Evolutionary conservation across 1,140 invertebrate genomes (phyloP).

Genomic region (Callitettix versicolor): DNA sequence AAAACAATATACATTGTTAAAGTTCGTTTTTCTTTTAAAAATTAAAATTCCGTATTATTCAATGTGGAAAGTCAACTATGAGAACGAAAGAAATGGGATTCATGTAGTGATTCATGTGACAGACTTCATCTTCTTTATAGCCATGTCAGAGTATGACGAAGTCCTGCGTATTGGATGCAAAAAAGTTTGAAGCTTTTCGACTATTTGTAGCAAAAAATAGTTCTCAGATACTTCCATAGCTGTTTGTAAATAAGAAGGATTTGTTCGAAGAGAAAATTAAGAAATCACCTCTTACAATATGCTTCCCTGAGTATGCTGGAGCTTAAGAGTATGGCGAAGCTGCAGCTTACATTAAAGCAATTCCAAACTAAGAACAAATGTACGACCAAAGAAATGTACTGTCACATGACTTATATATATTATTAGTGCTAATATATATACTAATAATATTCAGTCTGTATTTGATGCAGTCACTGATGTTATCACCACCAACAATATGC

Average conservation of each 20-base stretch:
- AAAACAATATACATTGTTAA: slow-evolving; percentile 99
- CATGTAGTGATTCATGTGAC: too few species aligned
- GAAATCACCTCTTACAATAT: slow-evolving; percentile 95
- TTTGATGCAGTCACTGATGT: slow-evolving; percentile 99
- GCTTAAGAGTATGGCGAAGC: slow-evolving; percentile 97
- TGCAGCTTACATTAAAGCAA: slow-evolving; percentile 96
- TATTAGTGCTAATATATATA: too few species aligned
- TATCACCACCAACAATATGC: slow-evolving; percentile 98
- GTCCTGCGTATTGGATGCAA: slow-evolving; percentile 96
- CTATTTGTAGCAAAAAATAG: slow-evolving; percentile 99
- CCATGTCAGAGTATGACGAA: slow-evolving; percentile 96
- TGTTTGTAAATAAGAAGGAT: slow-evolving; percentile 99
- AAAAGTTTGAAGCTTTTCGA: slow-evolving; percentile 97
- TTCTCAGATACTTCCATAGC: slow-evolving; percentile 99
- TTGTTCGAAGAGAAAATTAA: slow-evolving; percentile 96
- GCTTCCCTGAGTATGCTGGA: slow-evolving; percentile 96
- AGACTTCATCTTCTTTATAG: too few species aligned
- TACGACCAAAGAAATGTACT: slow-evolving; percentile 99
- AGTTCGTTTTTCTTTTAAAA: slow-evolving; percentile 99
- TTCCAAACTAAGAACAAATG: slow-evolving; percentile 99
- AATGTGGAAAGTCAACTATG: too few species aligned
- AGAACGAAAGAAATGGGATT: too few species aligned
- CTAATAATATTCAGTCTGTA: slow-evolving; percentile 99
- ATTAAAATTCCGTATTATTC: slow-evolving; percentile 98
- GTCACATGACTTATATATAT: slow-evolving; percentile 99